These are phyloP conservation scores for Galerucella nymphaeae DNA, from an alignment of 2,888 invertebrate species.

Conservation along the genomic window DNA sequence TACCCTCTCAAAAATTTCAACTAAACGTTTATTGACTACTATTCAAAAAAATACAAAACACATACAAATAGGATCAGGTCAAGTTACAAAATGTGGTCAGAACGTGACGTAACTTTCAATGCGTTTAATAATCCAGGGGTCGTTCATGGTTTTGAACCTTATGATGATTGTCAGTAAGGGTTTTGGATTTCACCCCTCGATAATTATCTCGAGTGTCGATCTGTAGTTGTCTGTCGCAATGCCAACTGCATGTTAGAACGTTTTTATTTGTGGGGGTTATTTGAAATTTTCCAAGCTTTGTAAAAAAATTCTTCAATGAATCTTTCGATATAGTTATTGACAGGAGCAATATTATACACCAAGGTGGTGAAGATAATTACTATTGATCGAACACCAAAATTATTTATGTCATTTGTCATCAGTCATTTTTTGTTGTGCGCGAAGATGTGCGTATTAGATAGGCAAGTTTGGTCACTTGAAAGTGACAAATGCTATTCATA, in stretches of 20 bases:
- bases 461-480: neutral
- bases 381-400: no score
- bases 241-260: conserved; percentile 43
- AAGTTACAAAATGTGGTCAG: conserved; percentile 55
- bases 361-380: no score
- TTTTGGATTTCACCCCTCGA: conserved; percentile 19
- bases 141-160: conserved; percentile 27
- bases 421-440: no score
- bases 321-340: no score
- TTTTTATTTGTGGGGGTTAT: conserved; percentile 38
- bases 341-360: no score
- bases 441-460: no score
- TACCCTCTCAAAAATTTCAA: conserved; percentile 39
- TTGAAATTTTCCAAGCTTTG: neutral
- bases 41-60: conserved; percentile 47
- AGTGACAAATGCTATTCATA: conserved; percentile 23
- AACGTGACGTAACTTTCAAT: conserved; percentile 52
- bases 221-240: conserved; percentile 45
- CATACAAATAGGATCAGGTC: conserved; percentile 55
- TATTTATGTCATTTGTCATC: no score
- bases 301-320: no score
- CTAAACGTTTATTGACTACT: conserved; percentile 52
- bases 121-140: conserved; percentile 45
- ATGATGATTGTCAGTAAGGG: conserved; percentile 26
- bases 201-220: conserved; percentile 43